These are phyloP conservation scores for Wiebesia pumilae DNA, from an alignment of 1,140 invertebrate genomes.

Conservation along the genomic window DNA sequence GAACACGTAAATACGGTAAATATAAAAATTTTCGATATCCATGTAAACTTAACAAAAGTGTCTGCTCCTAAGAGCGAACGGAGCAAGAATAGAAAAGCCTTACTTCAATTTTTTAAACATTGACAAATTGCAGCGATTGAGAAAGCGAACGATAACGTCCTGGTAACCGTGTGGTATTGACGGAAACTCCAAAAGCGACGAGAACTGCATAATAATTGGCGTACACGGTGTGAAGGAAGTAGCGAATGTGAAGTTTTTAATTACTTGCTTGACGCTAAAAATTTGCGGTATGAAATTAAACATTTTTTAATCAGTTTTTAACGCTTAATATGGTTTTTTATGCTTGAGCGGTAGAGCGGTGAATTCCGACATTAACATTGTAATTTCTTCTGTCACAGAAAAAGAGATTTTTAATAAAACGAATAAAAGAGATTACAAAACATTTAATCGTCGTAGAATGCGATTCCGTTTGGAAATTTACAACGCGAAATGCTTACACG, in stretches of 20 bases:
- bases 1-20: too few relatives aligned
- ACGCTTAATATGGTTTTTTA: too few relatives aligned
- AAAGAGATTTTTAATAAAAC: too few relatives aligned
- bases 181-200: slow-evolving; percentile 36
- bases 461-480: too few relatives aligned
- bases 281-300: background rate
- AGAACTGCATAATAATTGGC: slow-evolving; percentile 37
- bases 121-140: background rate
- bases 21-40: too few relatives aligned
- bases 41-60: too few relatives aligned
- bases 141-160: slow-evolving; percentile 31
- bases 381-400: too few relatives aligned
- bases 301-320: background rate
- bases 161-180: background rate
- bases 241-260: background rate
- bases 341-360: too few relatives aligned
- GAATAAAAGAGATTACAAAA: too few relatives aligned
- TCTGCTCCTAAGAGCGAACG: background rate
- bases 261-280: background rate
- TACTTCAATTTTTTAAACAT: background rate
- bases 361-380: too few relatives aligned
- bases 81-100: background rate
- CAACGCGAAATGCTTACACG: too few relatives aligned
- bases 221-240: background rate
- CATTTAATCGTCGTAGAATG: too few relatives aligned